Percentiles rank a stretch among this genome's conserved stretches.
Evolutionary conservation across 2,888 invertebrate species (phyloP).

Genomic region (Tortricodes alternella): DNA sequence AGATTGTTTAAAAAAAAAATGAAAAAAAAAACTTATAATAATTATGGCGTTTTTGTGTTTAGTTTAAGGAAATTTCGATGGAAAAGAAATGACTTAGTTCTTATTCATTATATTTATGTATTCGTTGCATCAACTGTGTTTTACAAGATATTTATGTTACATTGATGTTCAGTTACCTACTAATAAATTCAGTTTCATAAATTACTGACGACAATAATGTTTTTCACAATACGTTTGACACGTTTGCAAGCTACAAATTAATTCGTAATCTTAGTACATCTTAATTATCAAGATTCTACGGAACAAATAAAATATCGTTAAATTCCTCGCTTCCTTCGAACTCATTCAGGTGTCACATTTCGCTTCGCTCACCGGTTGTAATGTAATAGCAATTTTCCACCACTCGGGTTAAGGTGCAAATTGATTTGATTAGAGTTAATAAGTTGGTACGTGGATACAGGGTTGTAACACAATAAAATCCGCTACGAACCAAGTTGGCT

Average conservation of each 20-base stretch:
- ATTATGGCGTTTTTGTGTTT: too few relatives aligned
- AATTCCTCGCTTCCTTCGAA: slow-evolving; percentile 21
- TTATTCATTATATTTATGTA: too few relatives aligned
- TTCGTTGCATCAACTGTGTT: too few relatives aligned
- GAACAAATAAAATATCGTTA: slow-evolving; percentile 28
- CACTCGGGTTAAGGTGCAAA: slow-evolving; percentile 16
- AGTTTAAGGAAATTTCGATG: too few relatives aligned
- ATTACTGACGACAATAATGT: too few relatives aligned
- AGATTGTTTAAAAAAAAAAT: too few relatives aligned
- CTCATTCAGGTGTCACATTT: slow-evolving; percentile 24
- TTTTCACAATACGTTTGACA: background rate
- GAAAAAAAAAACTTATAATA: too few relatives aligned
- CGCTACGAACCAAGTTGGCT: slow-evolving; percentile 15
- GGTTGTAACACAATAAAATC: slow-evolving; percentile 31
- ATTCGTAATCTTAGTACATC: slow-evolving; percentile 15
- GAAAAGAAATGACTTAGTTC: too few relatives aligned
- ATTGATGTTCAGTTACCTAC: too few relatives aligned
- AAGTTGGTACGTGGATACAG: slow-evolving; percentile 23
- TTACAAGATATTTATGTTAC: too few relatives aligned
- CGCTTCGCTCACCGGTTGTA: background rate
- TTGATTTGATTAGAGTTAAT: slow-evolving; percentile 21
- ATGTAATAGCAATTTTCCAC: slow-evolving; percentile 10
- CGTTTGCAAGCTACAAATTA: background rate
- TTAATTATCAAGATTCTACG: slow-evolving; percentile 19
- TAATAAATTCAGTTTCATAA: too few relatives aligned